These are phyloP conservation scores for Masticophis lateralis DNA, from an alignment of 2,797 vertebrate species.

Conservation along the genomic window DNA sequence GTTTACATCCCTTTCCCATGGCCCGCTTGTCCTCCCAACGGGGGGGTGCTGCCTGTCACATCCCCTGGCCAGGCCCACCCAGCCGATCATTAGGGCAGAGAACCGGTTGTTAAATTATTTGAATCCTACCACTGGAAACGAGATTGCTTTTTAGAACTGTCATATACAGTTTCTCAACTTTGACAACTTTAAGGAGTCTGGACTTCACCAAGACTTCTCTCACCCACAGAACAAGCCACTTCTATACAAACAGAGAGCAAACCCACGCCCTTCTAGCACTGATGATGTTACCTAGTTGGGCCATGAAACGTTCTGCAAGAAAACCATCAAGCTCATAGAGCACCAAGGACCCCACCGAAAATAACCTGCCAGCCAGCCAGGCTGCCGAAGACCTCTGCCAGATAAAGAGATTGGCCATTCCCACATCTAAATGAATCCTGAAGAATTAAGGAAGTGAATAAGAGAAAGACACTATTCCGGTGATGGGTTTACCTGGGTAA, in stretches of 20 bases:
- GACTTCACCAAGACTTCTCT: neutral
- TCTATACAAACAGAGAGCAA: neutral
- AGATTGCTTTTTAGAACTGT: neutral
- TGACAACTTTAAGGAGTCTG: neutral
- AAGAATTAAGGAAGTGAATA: neutral
- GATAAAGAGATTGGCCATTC: neutral
- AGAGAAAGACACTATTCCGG: neutral
- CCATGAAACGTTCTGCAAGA: neutral
- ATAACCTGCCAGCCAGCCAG: neutral
- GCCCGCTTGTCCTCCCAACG: too few species aligned
- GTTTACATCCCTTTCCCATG: too few species aligned
- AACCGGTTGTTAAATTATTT: too few species aligned
- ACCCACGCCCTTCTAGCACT: neutral
- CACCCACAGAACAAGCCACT: neutral
- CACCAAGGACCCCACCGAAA: neutral
- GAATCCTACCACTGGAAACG: too few species aligned
- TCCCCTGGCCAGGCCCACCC: too few species aligned
- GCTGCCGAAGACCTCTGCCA: neutral
- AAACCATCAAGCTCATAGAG: neutral
- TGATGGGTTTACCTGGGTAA: constrained; percentile 77
- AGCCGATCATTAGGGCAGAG: too few species aligned
- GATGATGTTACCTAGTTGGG: too few species aligned
- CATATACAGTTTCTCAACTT: neutral
- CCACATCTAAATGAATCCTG: neutral
- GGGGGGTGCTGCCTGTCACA: too few species aligned